Evolutionary conservation across 2,888 invertebrate genomes (phyloP), one percentile per base, ranked within the genome.

Genomic region (Pterostichus madidus): DNA sequence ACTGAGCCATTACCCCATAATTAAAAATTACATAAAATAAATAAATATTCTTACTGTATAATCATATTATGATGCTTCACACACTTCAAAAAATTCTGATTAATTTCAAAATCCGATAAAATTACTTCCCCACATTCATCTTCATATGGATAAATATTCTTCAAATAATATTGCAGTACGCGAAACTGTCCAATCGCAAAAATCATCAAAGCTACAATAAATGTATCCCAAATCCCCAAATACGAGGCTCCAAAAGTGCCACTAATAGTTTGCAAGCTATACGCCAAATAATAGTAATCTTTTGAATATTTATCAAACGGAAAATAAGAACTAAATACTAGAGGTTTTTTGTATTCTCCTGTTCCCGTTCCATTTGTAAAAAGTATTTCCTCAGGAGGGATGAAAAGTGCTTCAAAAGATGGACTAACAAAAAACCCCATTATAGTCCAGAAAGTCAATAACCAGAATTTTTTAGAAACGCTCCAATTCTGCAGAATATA

Each of bases 171-270:
- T 24, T 84, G 84, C 11, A 84, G 75, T 15, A 84, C 73, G 79
- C 59, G 52, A n/a, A 84, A 78, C 79, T 84, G 84, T 64, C 84
- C 84, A 53, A 83, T 83, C 8, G 77, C 83, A 77, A 77, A 83
- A n/a, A 82, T 83, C 73, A 68, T 46, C 61, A 84, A 52, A 56
- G 79, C 81, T 35, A 84, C 81, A 39, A 78, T 84, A 77, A 85
- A 85, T 68, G 56, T 76, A 76, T 78, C 46, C 73, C 84, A 39
- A 83, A 85, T 80, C 8, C 84, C 52, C 84, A 84, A 68, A 85
- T 85, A 68, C 84, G 84, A 84, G 49, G 86, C 61, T 59, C 84
- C 15, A 82, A 85, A 68, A 49, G 84, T 32, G 80, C 85, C 61
- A 84, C 84, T 85, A 73, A 71, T 83, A 49, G 84, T 84, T 61